Evolutionary conservation across 2,888 invertebrate genomes (phyloP).

Genomic region (Dasypogon diadema): DNA sequence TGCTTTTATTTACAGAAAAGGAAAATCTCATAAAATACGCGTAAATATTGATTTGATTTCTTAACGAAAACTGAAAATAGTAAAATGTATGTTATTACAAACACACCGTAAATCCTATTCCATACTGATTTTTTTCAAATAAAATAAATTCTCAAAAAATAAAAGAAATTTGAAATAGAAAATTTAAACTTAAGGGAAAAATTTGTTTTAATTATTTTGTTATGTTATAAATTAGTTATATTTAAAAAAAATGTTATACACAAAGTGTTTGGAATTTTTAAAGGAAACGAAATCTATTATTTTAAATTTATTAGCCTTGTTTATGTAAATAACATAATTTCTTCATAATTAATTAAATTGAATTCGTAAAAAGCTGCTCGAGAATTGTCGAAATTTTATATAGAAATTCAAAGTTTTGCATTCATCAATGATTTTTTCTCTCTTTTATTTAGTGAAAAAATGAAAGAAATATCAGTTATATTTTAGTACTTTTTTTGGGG

Average conservation of each 20-base stretch:
- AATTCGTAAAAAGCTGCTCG: constrained; percentile 47
- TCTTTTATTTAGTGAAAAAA: constrained; percentile 12
- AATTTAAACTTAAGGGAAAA: constrained; percentile 30
- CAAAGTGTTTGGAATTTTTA: constrained; percentile 49
- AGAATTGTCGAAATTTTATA: constrained; percentile 52
- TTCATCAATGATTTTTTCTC: constrained; percentile 17
- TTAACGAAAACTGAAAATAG: neutral
- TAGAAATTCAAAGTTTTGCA: constrained; percentile 43
- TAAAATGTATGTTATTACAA: neutral
- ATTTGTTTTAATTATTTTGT: constrained; percentile 49
- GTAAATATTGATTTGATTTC: neutral
- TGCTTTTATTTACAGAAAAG: neutral
- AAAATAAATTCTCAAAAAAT: neutral
- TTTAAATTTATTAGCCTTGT: constrained; percentile 20
- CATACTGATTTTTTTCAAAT: neutral
- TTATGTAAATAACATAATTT: constrained; percentile 43
- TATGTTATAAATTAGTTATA: constrained; percentile 50
- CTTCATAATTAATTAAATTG: neutral
- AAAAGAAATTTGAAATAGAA: constrained; percentile 32
- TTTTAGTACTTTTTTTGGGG: constrained; percentile 4
- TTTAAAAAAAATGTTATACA: constrained; percentile 51
- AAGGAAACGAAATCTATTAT: constrained; percentile 15
- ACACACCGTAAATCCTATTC: neutral
- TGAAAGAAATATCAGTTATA: constrained; percentile 15
- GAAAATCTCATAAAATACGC: no score